Base-by-base conservation (phyloP, 2,113 vertebrate genomes). In the Uria lomvia region DNA sequence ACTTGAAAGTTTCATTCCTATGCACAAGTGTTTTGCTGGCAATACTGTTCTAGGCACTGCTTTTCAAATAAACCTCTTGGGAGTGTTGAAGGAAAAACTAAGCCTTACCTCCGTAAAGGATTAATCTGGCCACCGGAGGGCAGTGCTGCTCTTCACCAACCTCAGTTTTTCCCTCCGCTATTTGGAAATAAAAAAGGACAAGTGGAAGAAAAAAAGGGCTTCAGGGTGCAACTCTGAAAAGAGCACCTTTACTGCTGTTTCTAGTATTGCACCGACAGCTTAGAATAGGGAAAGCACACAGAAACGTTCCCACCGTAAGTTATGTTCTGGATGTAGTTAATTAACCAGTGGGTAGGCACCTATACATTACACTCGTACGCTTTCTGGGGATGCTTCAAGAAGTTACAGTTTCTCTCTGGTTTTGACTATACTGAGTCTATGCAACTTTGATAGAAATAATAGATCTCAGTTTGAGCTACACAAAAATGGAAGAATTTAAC, bases 91-190 rank as follows among this genome's bases (percentile, higher is more conserved):
- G 32, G 13, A 12, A 91, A 87, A 92, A n/a, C 6, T 0, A 8
- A 77, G 7, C 22, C 50, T 88, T 66, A 11, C 4, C 47, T 22
- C 12, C 23, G 84, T 36, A 50, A 85, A 82, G 67, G 32, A 80
- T 59, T 15, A 10, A 66, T 87, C 12, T 74, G 32, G 22, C 92
- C 97, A 97, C 89, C 1, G 4, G 97, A 92, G 96, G 90, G 94
- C 96, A 96, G 73, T 94, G 88, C 38, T 97, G 90, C 91, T 95
- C 96, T 97, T 96, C 45, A n/a, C 22, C 72, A 92, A 74, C 3
- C 21, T 30, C 3, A 0, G 8, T 6, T 38, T 77, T 45, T 58
- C 0, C 4, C 29, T 18, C 19, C 0, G 8, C 18, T 24, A 2
- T 22, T 67, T 36, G 27, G 19, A 87, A 49, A 2, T 0, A 29